Conservation (phyloP, 2,113 vertebrate species). For the Herpetotheres cachinnans region DNA sequence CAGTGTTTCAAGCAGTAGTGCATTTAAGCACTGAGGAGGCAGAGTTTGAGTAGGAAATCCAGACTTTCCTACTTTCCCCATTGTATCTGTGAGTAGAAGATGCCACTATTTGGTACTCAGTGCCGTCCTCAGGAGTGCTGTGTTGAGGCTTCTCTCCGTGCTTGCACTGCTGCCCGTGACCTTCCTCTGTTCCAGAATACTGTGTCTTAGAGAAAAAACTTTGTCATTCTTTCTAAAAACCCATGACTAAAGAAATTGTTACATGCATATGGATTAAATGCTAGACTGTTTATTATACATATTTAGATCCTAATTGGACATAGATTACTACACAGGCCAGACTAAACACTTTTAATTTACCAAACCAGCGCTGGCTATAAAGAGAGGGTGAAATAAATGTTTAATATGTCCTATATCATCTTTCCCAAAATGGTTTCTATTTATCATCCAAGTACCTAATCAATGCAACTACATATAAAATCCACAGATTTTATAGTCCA, state of each 20-base stretch:
- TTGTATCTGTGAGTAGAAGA: background rate
- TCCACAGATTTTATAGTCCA: slow-evolving; percentile 33
- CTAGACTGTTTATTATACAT: background rate
- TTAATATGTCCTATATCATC: slow-evolving; percentile 55
- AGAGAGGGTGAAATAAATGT: slow-evolving; percentile 40
- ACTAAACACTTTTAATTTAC: slow-evolving; percentile 47
- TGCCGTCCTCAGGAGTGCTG: background rate
- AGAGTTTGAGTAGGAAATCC: background rate
- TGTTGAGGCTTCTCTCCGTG: background rate
- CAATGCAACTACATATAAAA: slow-evolving; percentile 45
- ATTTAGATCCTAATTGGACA: slow-evolving; percentile 12
- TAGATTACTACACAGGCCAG: slow-evolving; percentile 17
- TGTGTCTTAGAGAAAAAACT: background rate
- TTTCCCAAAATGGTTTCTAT: slow-evolving; percentile 39
- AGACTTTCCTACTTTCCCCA: background rate
- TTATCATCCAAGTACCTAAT: slow-evolving; percentile 47
- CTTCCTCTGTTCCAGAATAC: background rate
- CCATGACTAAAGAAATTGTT: background rate
- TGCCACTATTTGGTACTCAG: fast-evolving
- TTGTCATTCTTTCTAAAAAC: background rate
- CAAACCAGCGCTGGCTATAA: background rate
- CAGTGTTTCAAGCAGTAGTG: background rate
- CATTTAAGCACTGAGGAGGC: background rate
- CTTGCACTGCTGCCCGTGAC: background rate
- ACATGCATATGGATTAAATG: background rate